Percentiles rank a stretch among this genome's conserved stretches.
These are phyloP conservation scores for Pampus argenteus DNA, from an alignment of 2,797 vertebrate genomes.

Conservation along the genomic window DNA sequence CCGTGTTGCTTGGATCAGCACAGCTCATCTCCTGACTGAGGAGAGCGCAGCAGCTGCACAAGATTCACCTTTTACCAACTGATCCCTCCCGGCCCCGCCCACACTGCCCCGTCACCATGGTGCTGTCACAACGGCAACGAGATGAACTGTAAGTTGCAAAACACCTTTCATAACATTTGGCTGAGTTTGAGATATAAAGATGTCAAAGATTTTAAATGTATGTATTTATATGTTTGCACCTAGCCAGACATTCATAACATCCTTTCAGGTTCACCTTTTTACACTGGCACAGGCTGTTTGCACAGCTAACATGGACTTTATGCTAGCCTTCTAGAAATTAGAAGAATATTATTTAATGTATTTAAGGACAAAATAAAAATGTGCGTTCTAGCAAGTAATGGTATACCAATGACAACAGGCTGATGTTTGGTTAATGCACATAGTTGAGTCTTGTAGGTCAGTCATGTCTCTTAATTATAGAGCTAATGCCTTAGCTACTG, in stretches of 20 bases:
- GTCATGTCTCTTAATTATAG: not conserved
- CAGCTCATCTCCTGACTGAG: conserved; percentile 85
- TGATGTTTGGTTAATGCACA: not conserved
- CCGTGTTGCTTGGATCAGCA: conserved; percentile 69
- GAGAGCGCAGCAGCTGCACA: conserved; percentile 86
- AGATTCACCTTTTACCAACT: conserved; percentile 64
- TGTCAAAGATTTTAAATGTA: not conserved
- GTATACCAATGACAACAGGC: not conserved
- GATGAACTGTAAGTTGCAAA: conserved; percentile 95
- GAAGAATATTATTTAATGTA: too few relatives aligned
- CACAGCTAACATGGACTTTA: not conserved
- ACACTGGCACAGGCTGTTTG: not conserved
- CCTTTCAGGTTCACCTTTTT: conserved; percentile 8
- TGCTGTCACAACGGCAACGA: conserved; percentile 99
- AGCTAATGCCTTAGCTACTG: not conserved
- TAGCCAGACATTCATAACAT: conserved; percentile 3
- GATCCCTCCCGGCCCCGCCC: conserved; percentile 69
- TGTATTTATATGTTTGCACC: not conserved
- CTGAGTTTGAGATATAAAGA: conserved; percentile 2
- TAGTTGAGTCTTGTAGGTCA: too few relatives aligned
- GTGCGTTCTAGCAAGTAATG: not conserved
- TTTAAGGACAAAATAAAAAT: not conserved
- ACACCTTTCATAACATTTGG: not conserved
- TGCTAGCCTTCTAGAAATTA: too few relatives aligned
- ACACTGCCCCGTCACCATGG: conserved; percentile 90